phyloP scores from a whole-genome alignment of 2,113 vertebrate genomes.

The Leptobrachium leishanense region DNA sequence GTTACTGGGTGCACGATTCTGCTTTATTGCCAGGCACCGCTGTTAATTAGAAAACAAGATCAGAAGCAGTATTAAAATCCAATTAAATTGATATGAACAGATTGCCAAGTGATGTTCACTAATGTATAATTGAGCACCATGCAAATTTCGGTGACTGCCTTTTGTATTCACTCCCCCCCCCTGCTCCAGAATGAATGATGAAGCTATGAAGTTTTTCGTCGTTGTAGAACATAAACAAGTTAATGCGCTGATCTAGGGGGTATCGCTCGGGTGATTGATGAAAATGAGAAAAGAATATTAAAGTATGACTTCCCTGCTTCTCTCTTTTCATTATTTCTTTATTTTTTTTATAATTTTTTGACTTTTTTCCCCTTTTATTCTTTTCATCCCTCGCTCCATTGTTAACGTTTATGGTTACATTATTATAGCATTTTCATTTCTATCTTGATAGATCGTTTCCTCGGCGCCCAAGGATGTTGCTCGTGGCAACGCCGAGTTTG shows the following conservation, averaged over 20 bases:
- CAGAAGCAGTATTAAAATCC: conserved; percentile 99
- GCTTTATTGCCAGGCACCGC: conserved; percentile 99
- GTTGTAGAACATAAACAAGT: conserved; percentile 92
- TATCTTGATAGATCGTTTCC: no score
- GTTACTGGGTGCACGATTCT: conserved; percentile 98
- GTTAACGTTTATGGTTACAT: no score
- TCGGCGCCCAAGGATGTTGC: no score
- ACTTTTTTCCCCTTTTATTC: no score
- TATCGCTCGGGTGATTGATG: conserved; percentile 75
- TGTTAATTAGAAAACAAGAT: conserved; percentile 99
- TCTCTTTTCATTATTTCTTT: conserved; percentile 42
- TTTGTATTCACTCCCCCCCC: conserved; percentile 83
- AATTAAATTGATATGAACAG: conserved; percentile 99
- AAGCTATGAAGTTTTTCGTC: conserved; percentile 89
- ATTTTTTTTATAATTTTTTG: no score
- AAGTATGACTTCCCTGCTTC: conserved; percentile 59
- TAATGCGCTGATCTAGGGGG: conserved; percentile 84
- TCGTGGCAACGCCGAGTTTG: no score
- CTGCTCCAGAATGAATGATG: conserved; percentile 89
- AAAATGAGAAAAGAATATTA: conserved; percentile 64
- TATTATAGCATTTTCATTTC: no score
- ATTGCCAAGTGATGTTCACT: conserved; percentile 90
- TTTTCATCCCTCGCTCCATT: no score
- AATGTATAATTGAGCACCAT: conserved; percentile 98
- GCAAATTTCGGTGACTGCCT: conserved; percentile 98